Evolutionary conservation across 2,113 vertebrate genomes (phyloP), one percentile per base, ranked within the genome.

Genomic region (Xiphophorus hellerii): DNA sequence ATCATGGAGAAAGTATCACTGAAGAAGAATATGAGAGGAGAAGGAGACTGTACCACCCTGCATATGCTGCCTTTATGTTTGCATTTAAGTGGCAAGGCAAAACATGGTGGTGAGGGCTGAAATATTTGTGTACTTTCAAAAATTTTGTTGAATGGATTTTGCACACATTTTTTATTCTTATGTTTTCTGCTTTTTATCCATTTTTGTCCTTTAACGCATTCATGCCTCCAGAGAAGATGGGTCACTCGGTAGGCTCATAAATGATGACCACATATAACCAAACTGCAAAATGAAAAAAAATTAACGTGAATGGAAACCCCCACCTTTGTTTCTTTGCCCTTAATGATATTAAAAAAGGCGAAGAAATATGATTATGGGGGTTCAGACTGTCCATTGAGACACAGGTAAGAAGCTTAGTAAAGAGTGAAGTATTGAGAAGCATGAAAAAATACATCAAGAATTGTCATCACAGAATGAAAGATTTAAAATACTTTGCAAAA

Each of bases 11-110:
- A 20, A 28, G 68, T 17, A 63, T 69, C 4, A 39, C 12, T 29
- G n/a, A 74, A 58, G 44, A 30, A 37, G 72, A 74, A 66, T 66
- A 44, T 12, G 31, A 60, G 33, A 67, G 31, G 17, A 66, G 63
- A 17, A 66, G 48, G 44, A 29, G 11, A 29, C 0, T 66, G 48
- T 81, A 84, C 62, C 66, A 88, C 17, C 4, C 51, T 30, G 64
- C 67, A 42, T 80, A 73, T 69, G 60, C 76, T 77, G 81, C 54
- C 29, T 88, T 84, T 79, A 65, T 84, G 44, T 86, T 88, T 82
- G 66, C 20, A 13, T 84, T 84, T 27, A 84, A 79, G 62, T 84
- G 83, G 77, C 69, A 33, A 69, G 67, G 74, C 31, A 88, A 85
- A 78, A 69, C 63, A 73, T 85, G 67, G 77, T 78, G 80, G 80